These are phyloP conservation scores for Thelaira solivaga DNA, from an alignment of 2,888 invertebrate genomes.

Conservation along the genomic window DNA sequence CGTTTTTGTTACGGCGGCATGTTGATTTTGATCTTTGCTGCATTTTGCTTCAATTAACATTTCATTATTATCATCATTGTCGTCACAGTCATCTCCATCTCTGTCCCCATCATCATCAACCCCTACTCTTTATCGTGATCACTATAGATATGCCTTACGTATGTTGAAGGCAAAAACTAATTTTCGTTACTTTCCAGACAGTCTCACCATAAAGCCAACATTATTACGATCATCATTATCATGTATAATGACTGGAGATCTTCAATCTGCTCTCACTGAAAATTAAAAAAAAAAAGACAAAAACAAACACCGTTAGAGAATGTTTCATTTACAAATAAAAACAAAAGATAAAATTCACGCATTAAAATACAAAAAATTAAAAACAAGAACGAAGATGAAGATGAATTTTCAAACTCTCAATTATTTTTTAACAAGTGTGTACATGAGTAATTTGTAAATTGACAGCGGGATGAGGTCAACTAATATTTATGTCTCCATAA, in stretches of 20 bases:
- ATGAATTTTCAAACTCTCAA: slow-evolving; percentile 30
- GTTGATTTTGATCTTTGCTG: slow-evolving; percentile 61
- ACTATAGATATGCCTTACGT: slow-evolving; percentile 13
- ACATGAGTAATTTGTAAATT: slow-evolving; percentile 44
- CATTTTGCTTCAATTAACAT: slow-evolving; percentile 63
- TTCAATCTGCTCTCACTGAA: slow-evolving; percentile 11
- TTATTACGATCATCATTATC: slow-evolving; percentile 10
- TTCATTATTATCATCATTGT: slow-evolving; percentile 62
- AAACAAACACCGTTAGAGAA: slow-evolving; percentile 60
- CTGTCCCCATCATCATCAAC: background rate
- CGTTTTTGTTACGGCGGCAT: slow-evolving; percentile 56
- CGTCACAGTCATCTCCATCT: slow-evolving; percentile 55
- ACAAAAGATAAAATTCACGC: slow-evolving; percentile 2
- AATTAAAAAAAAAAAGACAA: too few relatives aligned
- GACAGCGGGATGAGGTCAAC: slow-evolving; percentile 28
- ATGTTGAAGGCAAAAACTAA: slow-evolving; percentile 41
- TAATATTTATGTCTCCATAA: background rate
- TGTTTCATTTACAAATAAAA: slow-evolving; percentile 36
- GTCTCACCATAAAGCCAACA: slow-evolving; percentile 1
- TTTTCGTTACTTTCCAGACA: slow-evolving; percentile 10
- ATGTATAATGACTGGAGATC: background rate
- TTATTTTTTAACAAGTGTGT: slow-evolving; percentile 45
- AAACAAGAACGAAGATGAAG: background rate
- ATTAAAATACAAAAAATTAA: background rate
- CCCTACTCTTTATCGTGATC: background rate